These are phyloP conservation scores for Zaprionus gabonicus DNA, from an alignment of 1,140 invertebrate species.

Conservation along the genomic window DNA sequence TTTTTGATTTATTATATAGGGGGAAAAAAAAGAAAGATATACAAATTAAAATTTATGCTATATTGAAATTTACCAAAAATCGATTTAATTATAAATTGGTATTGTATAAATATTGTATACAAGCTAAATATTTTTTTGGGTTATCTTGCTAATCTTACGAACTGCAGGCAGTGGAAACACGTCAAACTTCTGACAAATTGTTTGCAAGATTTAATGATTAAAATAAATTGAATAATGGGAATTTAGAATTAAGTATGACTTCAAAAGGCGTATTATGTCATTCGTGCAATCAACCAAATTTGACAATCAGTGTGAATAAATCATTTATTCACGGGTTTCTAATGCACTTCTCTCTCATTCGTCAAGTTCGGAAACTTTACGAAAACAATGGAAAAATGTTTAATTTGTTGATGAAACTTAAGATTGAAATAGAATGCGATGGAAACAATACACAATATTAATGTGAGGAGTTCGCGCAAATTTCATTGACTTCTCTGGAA, in stretches of 20 bases:
- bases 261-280: not conserved
- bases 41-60: not conserved
- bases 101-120: too few species aligned
- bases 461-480: too few species aligned
- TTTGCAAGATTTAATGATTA: not conserved
- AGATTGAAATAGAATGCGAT: not conserved
- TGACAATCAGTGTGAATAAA: not conserved
- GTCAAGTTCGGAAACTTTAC: too few species aligned
- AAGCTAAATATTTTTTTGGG: not conserved
- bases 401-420: not conserved
- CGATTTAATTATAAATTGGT: too few species aligned
- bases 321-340: not conserved
- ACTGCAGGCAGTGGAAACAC: not conserved
- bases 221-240: constrained; percentile 4
- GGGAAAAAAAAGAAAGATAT: not conserved
- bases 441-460: not conserved
- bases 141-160: too few species aligned
- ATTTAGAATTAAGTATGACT: constrained; percentile 1
- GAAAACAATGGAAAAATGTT: too few species aligned
- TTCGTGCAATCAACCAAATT: not conserved
- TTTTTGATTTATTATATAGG: not conserved
- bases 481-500: too few species aligned
- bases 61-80: not conserved
- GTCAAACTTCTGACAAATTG: not conserved
- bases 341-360: not conserved